Evolutionary conservation across 2,888 invertebrate genomes (phyloP).

Genomic region (Eristalinus aeneus): DNA sequence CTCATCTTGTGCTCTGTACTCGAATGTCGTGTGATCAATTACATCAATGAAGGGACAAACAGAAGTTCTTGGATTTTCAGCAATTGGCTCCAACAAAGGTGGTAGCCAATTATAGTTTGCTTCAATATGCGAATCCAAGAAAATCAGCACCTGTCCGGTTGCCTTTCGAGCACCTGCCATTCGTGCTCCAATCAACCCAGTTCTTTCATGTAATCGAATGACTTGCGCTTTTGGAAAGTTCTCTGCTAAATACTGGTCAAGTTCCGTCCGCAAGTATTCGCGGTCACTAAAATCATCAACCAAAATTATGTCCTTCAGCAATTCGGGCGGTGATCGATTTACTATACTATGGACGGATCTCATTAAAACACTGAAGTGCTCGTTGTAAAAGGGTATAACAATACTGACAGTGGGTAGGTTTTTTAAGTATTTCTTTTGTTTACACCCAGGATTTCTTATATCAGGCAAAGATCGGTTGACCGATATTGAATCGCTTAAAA

Average conservation of each 20-base stretch:
- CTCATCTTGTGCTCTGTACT: slow-evolving; percentile 96
- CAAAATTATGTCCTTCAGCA: slow-evolving; percentile 94
- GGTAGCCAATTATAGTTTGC: slow-evolving; percentile 96
- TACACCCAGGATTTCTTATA: slow-evolving; percentile 85
- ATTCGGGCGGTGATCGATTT: slow-evolving; percentile 89
- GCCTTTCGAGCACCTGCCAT: slow-evolving; percentile 91
- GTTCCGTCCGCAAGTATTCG: slow-evolving; percentile 85
- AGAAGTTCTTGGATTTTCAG: slow-evolving; percentile 90
- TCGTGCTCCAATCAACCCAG: slow-evolving; percentile 93
- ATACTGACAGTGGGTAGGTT: slow-evolving; percentile 89
- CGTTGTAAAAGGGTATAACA: slow-evolving; percentile 96
- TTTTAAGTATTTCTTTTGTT: slow-evolving; percentile 75
- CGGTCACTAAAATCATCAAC: slow-evolving; percentile 94
- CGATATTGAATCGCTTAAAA: slow-evolving; percentile 94
- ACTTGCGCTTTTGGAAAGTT: slow-evolving; percentile 89
- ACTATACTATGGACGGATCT: slow-evolving; percentile 91
- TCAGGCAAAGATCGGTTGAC: slow-evolving; percentile 92
- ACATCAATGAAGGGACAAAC: slow-evolving; percentile 99
- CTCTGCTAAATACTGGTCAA: slow-evolving; percentile 88
- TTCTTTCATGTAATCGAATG: slow-evolving; percentile 86
- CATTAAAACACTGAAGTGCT: slow-evolving; percentile 93
- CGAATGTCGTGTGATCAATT: slow-evolving; percentile 94
- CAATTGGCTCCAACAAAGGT: slow-evolving; percentile 94
- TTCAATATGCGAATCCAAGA: slow-evolving; percentile 95
- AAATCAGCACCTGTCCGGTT: slow-evolving; percentile 90